Evolutionary conservation across 2,113 vertebrate species (phyloP), one percentile per base, ranked within the genome.

Genomic region (Physeter macrocephalus): DNA sequence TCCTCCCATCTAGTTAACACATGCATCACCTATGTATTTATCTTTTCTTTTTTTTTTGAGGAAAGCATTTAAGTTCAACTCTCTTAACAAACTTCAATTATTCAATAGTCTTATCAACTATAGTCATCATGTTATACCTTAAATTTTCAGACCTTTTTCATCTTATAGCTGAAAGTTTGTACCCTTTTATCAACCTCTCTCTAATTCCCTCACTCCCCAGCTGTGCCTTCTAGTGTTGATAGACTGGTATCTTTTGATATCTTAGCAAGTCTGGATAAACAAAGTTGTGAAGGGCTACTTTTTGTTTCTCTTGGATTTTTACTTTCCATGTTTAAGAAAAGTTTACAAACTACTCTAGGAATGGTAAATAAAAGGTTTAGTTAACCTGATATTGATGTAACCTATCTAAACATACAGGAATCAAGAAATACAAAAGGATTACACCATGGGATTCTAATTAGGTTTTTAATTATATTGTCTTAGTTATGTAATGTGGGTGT

Each of bases 381-480:
- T 93, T 94, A 54, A 27, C 2, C 34, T 57, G 31, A 80, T 66
- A 69, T 74, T 87, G 84, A 74, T 84, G 8, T 94, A 52, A 78
- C 23, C 29, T 78, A 20, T 52, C 18, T 72, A 89, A 96, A 77
- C 59, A 59, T 39, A 69, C 9, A 93, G 64, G 95, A 92, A 72
- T 89, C 6, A 78, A 52, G 20, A 96, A 91, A 66, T 78, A 80
- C 8, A 75, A 75, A 92, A 78, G 7, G 41, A 43, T 80, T 46
- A 23, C 21, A 67, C 25, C 39, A 52, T 87, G 75, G 62, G 49
- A 90, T 92, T 82, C 49, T 64, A 54, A 29, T 71, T 94, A 52
- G 46, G 36, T 74, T 97, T 96, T 81, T 69, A 57, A 86, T 97
- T 77, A n/a, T 67, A 69, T 82, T 81, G 4, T 86, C 89, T 89